Evolutionary conservation across 2,888 invertebrate genomes (phyloP).

Genomic region (Melanargia galathea): DNA sequence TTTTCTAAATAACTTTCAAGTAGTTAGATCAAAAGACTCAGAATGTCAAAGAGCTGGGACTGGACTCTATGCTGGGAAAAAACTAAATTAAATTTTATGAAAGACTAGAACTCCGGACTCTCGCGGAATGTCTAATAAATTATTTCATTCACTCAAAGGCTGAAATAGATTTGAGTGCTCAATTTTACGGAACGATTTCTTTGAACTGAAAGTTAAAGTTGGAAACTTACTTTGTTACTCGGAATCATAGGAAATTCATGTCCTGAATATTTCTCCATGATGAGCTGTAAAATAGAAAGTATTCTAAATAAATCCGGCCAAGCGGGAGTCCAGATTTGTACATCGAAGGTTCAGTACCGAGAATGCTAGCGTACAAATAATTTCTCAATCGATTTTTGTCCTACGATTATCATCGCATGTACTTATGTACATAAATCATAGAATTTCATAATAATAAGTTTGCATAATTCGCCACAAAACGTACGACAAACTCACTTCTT

Average conservation of each 20-base stretch:
- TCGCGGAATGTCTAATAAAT: not conserved
- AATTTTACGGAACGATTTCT: not conserved
- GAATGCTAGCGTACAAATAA: not conserved
- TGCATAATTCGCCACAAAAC: too few relatives aligned
- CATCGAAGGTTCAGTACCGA: too few relatives aligned
- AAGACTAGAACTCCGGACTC: not conserved
- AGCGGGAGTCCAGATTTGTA: too few relatives aligned
- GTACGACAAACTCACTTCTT: too few relatives aligned
- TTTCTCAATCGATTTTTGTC: too few relatives aligned
- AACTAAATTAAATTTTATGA: not conserved
- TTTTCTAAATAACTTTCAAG: not conserved
- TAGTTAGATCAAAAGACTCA: not conserved
- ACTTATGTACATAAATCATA: too few relatives aligned
- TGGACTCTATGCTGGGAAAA: not conserved
- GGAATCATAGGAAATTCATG: too few relatives aligned
- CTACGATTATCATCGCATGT: too few relatives aligned
- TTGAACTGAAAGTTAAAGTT: not conserved
- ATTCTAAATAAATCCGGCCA: too few relatives aligned
- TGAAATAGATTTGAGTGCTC: not conserved
- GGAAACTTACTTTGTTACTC: not conserved
- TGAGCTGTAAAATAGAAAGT: too few relatives aligned
- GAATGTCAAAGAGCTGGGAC: not conserved
- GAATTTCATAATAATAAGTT: too few relatives aligned
- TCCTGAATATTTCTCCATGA: too few relatives aligned
- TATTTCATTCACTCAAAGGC: not conserved